Percentiles rank a stretch among this genome's conserved stretches.
phyloP scores from a whole-genome alignment of 2,113 vertebrate species.

The Motacilla alba region DNA sequence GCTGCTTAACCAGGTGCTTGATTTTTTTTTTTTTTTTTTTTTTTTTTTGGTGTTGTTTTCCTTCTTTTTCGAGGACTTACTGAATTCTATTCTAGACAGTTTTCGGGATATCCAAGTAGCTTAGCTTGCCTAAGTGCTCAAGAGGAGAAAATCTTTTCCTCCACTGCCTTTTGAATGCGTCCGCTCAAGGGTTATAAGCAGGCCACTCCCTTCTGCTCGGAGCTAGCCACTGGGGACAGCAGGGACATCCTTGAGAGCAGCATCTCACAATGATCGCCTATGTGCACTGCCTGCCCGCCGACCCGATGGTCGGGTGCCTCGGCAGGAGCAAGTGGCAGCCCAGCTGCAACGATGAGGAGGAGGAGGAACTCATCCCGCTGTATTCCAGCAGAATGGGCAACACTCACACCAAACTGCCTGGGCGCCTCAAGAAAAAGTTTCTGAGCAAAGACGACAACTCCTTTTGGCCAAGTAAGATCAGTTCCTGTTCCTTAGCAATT shows the following conservation, averaged over 20 bases:
- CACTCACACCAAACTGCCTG: conserved; percentile 58
- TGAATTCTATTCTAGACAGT: background rate
- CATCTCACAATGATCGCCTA: conserved; percentile 81
- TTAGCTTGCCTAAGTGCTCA: background rate
- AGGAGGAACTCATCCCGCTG: conserved; percentile 70
- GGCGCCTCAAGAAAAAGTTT: conserved; percentile 75
- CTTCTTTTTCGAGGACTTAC: background rate
- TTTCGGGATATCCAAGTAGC: background rate
- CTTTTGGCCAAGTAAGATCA: conserved; percentile 81
- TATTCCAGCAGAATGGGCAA: conserved; percentile 79
- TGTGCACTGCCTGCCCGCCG: conserved; percentile 77
- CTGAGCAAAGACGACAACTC: conserved; percentile 75
- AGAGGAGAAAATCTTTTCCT: background rate
- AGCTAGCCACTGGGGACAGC: conserved; percentile 63
- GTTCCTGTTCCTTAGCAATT: background rate
- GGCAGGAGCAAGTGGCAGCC: conserved; percentile 70
- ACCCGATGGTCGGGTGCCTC: conserved; percentile 79
- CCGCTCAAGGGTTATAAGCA: conserved; percentile 10
- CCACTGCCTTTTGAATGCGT: background rate
- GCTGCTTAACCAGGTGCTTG: background rate
- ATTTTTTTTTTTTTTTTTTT: background rate
- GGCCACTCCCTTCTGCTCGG: conserved; percentile 61
- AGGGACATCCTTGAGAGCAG: conserved; percentile 50
- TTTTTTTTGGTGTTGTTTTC: background rate
- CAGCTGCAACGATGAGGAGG: conserved; percentile 74